Evolutionary conservation across 2,113 vertebrate genomes (phyloP), one percentile per base, ranked within the genome.

Genomic region (Channa argus): DNA sequence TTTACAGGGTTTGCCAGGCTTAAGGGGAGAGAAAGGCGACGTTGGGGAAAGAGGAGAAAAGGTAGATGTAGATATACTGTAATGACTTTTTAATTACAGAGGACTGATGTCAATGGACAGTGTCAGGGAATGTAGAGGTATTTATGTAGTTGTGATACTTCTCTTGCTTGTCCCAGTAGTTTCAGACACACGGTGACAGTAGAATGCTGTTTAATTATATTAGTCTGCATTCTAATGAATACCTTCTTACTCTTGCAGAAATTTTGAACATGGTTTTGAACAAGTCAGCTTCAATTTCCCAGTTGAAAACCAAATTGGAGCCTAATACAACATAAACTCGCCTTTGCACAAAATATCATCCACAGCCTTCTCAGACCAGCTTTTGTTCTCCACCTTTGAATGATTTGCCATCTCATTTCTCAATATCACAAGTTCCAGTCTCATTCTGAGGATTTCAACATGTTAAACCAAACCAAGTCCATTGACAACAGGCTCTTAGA

Each of bases 41-140:
- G 79, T 90, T 85, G 97, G 98, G 95, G 98, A 98, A 89, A 98
- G 96, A 95, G 98, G 98, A 95, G 98, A 99, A 95, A 99, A 99
- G 98, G 98, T 99, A 96, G 96, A 92, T 11, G 82, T 91, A 92
- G 91, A 86, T 59, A 67, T 67, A 72, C 56, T 77, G 47, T 52
- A 61, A 72, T 55, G 79, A 83, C 50, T 81, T 80, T 59, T 73
- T 45, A 61, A 64, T 53, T 14, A 71, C 61, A 77, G 86, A 74
- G 58, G 79, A 86, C 94, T 95, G 94, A 86, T 94, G 94, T 94
- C 94, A 95, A 93, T 94, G 94, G 94, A 94, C 93, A 88, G 69
- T 66, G 65, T 75, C 46, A 72, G 74, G 46, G 54, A 55, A 47
- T 61, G 47, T 46, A 37, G 58, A 34, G 4, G 37, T 54, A 4